Conservation (phyloP, 2,113 vertebrate species). For the Columbina picui region DNA sequence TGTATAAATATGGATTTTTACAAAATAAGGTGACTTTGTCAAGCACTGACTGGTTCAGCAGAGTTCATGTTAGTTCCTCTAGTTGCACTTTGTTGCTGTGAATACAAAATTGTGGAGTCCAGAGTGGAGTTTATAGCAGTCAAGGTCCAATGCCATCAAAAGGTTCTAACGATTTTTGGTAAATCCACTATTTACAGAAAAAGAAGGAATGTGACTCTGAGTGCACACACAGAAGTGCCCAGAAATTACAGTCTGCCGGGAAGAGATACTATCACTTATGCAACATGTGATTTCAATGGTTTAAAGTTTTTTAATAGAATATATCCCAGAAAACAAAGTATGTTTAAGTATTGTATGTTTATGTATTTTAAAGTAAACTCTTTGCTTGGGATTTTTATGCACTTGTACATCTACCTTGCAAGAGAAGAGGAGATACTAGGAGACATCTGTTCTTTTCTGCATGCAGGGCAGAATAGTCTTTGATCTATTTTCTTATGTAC, state of each 20-base stretch:
- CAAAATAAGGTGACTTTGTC: constrained; percentile 1
- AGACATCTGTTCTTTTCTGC: not conserved
- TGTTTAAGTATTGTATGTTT: not conserved
- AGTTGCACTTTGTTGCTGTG: not conserved
- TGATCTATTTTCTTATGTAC: not conserved
- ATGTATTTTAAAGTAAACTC: not conserved
- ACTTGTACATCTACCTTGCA: not conserved
- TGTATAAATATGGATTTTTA: not conserved
- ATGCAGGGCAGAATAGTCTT: not conserved
- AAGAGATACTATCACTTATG: not conserved
- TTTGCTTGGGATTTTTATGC: not conserved
- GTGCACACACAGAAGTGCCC: not conserved
- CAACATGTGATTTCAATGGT: not conserved
- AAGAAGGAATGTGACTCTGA: constrained; percentile 13
- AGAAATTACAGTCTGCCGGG: not conserved
- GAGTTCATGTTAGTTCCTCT: not conserved
- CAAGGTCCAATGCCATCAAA: not conserved
- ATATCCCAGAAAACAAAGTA: not conserved
- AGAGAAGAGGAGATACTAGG: not conserved
- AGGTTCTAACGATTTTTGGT: not conserved
- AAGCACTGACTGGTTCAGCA: not conserved
- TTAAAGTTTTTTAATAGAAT: not conserved
- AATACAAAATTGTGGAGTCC: not conserved
- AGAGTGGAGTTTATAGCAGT: not conserved
- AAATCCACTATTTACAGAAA: constrained; percentile 28